phyloP scores from a whole-genome alignment of 2,113 vertebrate genomes.

The Phalacrocorax aristotelis region DNA sequence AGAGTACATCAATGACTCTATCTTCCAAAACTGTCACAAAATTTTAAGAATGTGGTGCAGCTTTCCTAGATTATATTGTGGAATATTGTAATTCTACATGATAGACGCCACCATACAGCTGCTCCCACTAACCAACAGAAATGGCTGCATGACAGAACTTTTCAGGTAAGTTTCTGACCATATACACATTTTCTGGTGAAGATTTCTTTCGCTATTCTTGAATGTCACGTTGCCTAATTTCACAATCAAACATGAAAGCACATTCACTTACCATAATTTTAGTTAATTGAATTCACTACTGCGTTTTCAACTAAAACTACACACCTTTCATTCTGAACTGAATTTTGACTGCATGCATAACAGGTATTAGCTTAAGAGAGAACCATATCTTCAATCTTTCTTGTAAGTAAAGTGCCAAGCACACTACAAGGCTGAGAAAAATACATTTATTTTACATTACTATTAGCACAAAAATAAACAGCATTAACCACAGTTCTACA shows the following conservation, averaged over 20 bases:
- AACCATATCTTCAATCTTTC: background rate
- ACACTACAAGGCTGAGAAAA: background rate
- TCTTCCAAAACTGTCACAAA: background rate
- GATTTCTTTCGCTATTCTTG: background rate
- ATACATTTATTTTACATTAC: background rate
- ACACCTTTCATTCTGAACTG: background rate
- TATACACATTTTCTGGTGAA: too few relatives aligned
- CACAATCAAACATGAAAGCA: background rate
- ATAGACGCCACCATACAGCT: background rate
- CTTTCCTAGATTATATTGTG: background rate
- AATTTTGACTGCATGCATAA: background rate
- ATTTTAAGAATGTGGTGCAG: rapidly evolving
- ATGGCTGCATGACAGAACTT: background rate
- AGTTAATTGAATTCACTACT: background rate
- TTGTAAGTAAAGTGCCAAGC: background rate
- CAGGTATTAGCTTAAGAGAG: background rate
- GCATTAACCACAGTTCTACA: background rate
- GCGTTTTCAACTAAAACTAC: background rate
- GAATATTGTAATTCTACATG: background rate
- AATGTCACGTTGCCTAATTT: background rate
- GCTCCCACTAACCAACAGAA: background rate
- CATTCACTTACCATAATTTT: background rate
- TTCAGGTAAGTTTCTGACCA: background rate
- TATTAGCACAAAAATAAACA: background rate
- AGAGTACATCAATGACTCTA: background rate